These are phyloP conservation scores for Philaethria dido DNA, from an alignment of 2,888 invertebrate genomes.

Conservation along the genomic window DNA sequence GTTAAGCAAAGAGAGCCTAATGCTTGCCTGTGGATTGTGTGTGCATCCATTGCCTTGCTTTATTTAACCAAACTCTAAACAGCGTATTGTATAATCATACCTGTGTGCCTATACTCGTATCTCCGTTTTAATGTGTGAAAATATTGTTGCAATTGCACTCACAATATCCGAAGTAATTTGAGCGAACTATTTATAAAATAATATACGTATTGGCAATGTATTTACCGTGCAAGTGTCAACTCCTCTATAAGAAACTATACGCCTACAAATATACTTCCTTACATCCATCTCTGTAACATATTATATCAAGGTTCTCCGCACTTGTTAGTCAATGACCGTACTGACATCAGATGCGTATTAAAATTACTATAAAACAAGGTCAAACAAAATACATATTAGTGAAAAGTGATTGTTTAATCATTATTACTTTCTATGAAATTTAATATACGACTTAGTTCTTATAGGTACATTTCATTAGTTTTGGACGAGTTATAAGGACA, in stretches of 20 bases:
- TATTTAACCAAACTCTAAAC: background rate
- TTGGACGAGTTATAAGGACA: no score
- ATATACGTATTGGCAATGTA: constrained; percentile 74
- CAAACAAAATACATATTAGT: constrained; percentile 1
- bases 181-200: constrained; percentile 78
- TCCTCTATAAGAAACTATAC: constrained; percentile 69
- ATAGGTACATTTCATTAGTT: no score
- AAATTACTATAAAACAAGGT: constrained; percentile 32
- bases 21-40: no score
- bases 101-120: constrained; percentile 31
- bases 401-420: no score
- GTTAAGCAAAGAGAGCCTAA: no score
- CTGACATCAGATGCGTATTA: constrained; percentile 26
- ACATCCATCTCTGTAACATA: constrained; percentile 52
- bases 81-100: background rate
- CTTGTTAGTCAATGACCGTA: constrained; percentile 51
- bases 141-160: constrained; percentile 41
- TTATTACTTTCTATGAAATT: no score
- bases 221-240: constrained; percentile 72
- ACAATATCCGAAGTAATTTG: constrained; percentile 56
- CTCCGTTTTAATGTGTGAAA: constrained; percentile 41
- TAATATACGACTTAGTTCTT: no score
- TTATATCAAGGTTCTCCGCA: constrained; percentile 46
- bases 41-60: no score
- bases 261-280: constrained; percentile 65